Evolutionary conservation across 2,113 vertebrate genomes (phyloP).

Genomic region (Eulemur rufifrons): DNA sequence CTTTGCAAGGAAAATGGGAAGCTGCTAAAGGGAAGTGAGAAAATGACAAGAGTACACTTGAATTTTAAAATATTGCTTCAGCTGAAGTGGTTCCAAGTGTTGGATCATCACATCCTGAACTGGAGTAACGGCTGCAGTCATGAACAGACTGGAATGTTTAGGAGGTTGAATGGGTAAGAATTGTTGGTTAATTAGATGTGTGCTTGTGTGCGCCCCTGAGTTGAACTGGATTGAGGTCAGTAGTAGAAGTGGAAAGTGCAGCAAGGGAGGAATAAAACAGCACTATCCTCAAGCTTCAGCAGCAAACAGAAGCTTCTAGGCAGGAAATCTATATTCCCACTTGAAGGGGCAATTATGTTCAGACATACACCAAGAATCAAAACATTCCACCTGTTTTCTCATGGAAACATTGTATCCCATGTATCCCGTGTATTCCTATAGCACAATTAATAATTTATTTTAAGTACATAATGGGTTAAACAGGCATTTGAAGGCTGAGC

Average conservation of each 20-base stretch:
- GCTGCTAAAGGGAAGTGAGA: not conserved
- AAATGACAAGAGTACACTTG: not conserved
- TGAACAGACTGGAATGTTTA: not conserved
- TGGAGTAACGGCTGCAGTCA: not conserved
- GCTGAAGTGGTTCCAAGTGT: not conserved
- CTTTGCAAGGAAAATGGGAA: slow-evolving; percentile 5
- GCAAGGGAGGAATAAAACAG: not conserved
- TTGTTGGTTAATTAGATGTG: not conserved
- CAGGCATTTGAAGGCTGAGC: not conserved
- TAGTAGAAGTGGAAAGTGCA: not conserved
- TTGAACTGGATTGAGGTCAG: not conserved
- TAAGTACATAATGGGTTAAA: not conserved
- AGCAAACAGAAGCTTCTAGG: not conserved
- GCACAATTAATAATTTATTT: not conserved
- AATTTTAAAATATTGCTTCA: not conserved
- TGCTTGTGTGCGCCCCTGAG: not conserved
- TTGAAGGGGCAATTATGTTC: not conserved
- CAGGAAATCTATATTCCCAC: not conserved
- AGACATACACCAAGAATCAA: not conserved
- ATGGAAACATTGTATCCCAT: not conserved
- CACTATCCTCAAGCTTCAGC: not conserved
- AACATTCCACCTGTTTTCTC: not conserved
- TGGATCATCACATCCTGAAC: not conserved
- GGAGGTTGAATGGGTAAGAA: not conserved
- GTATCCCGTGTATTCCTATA: too few relatives aligned